A percentile compares a stretch with the other conserved stretches of the same genome.
phyloP scores from a whole-genome alignment of 37 sponge, comb jelly and placozoan species.

The Haliclona indistincta region DNA sequence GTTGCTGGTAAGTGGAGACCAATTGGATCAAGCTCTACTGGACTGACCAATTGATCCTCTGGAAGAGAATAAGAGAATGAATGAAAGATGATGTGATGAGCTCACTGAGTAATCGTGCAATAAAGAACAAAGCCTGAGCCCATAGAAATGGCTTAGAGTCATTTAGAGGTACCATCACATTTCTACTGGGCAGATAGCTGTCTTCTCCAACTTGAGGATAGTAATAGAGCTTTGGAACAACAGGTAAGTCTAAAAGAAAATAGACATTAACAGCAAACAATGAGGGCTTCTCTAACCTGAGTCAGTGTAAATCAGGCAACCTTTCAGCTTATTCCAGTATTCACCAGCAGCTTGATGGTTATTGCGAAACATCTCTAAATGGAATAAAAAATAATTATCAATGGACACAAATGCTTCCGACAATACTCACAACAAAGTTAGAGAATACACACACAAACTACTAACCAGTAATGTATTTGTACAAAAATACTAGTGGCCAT shows the following conservation, averaged over 20 bases:
- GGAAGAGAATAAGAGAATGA: not conserved
- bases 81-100: constrained; percentile 5
- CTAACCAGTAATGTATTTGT: constrained; percentile 47
- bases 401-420: not conserved
- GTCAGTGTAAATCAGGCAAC: constrained; percentile 4
- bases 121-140: constrained; percentile 78
- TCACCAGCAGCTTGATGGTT: constrained; percentile 35
- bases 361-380: constrained; percentile 63
- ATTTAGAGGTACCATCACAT: constrained; percentile 10
- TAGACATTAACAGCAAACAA: not conserved
- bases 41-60: constrained; percentile 64
- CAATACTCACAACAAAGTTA: not conserved
- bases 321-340: constrained; percentile 60
- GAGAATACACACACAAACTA: not conserved
- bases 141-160: constrained; percentile 69
- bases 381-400: not conserved
- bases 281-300: not conserved
- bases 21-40: constrained; percentile 71
- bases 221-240: constrained; percentile 67
- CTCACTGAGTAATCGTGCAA: constrained; percentile 66
- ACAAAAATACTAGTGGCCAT: constrained; percentile 75
- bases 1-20: constrained; percentile 60
- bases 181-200: not conserved
- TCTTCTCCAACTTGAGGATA: constrained; percentile 32
- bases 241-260: constrained; percentile 10